Evolutionary conservation across 2,888 invertebrate species (phyloP), one percentile per base, ranked within the genome.

Genomic region (Ctena decussata): DNA sequence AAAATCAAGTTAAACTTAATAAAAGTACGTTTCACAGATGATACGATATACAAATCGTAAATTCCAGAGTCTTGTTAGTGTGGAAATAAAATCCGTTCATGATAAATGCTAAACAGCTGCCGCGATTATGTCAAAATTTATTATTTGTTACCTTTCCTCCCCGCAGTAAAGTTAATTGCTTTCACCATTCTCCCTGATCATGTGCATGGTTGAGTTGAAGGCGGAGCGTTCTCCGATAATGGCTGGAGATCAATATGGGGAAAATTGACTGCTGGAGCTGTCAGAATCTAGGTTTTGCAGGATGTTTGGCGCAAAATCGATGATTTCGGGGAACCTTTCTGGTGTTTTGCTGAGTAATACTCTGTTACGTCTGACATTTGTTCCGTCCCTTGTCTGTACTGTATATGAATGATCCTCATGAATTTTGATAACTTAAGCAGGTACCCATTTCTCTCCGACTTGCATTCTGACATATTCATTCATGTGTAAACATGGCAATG

Each of bases 51-150:
- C n/a, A n/a, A n/a, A 15, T 6, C 41, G 15, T 41, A 11, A 41
- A 41, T 41, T 41, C 15, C 41, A 11, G 6, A 41, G 15, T 11
- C 41, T 41, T 41, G 6, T 41, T 41, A 11, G 15, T 11, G 41
- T 11, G 15, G 15, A 11, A 41, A 41, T 41, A 11, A n/a, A n/a
- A n/a, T n/a, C n/a, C n/a, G 15, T 15, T 41, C 41, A 60, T 82
- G 84, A 21, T 82, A 76, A 86, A 82, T 15, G 79, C 84, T 35
- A 71, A 72, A 49, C 75, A 71, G n/a, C n/a, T n/a, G n/a, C n/a
- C n/a, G n/a, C n/a, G n/a, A n/a, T n/a, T n/a, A n/a, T n/a, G 6
- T 41, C 41, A 41, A 11, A 11, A 11, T 41, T 41, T 11, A 41
- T 11, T 15, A 41, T 15, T 11, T 11, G 41, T 41, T 15, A 11